These are phyloP conservation scores for Heptranchias perlo DNA, from an alignment of 2,113 vertebrate genomes.

Conservation along the genomic window DNA sequence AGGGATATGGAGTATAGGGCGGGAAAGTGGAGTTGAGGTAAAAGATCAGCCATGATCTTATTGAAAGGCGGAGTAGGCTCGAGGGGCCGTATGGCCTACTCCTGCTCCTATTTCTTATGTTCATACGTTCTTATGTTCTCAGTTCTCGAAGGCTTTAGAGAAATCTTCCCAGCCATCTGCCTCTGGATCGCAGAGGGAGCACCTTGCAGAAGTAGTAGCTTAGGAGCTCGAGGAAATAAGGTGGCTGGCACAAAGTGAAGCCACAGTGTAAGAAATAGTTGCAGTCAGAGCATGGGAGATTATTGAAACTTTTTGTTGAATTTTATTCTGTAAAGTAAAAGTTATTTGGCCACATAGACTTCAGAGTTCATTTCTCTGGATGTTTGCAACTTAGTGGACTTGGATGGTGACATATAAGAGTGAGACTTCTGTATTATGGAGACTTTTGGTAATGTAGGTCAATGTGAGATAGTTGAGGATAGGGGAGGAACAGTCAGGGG, in stretches of 20 bases:
- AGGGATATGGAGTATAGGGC: no score
- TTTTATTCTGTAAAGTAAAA: background rate
- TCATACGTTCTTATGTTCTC: no score
- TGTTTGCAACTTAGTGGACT: background rate
- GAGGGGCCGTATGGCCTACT: no score
- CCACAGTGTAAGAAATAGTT: background rate
- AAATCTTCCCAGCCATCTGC: background rate
- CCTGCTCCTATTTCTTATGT: no score
- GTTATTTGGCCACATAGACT: background rate
- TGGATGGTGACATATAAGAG: background rate
- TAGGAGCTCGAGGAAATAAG: background rate
- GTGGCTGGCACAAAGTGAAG: background rate
- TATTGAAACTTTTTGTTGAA: background rate
- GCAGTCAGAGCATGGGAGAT: background rate
- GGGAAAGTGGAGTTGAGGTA: no score
- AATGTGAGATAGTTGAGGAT: background rate
- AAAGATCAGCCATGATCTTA: no score
- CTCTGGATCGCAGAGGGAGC: background rate
- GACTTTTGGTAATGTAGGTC: background rate
- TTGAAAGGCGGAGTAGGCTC: no score
- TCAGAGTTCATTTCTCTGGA: background rate
- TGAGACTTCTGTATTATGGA: background rate
- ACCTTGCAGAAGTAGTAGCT: background rate
- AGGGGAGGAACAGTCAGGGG: background rate
- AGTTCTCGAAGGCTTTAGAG: background rate